phyloP scores from a whole-genome alignment of 2,888 invertebrate species.

The Helicoverpa assulta region DNA sequence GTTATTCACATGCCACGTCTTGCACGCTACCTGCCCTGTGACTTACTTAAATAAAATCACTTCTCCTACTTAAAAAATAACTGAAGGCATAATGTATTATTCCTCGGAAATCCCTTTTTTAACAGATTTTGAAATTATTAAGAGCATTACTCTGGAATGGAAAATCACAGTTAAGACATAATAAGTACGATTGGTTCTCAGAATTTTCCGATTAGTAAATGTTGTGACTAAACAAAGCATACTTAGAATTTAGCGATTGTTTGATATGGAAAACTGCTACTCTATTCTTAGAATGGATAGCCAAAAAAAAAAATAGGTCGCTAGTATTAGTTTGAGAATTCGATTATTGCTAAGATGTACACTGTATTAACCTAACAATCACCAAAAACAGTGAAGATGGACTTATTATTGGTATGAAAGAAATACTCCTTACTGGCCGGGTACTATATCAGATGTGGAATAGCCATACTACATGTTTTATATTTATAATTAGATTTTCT shows the following conservation, averaged over 20 bases:
- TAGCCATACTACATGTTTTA: neutral
- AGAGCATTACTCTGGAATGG: slow-evolving; percentile 1
- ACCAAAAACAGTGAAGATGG: neutral
- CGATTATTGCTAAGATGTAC: too few species aligned
- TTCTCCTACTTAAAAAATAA: slow-evolving; percentile 1
- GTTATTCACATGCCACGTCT: slow-evolving; percentile 60
- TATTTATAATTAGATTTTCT: neutral
- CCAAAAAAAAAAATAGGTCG: slow-evolving; percentile 7
- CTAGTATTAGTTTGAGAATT: neutral
- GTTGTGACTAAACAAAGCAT: slow-evolving; percentile 41
- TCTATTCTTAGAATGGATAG: slow-evolving; percentile 38
- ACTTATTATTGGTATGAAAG: too few species aligned
- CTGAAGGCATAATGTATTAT: neutral
- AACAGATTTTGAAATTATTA: neutral
- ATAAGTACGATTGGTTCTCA: slow-evolving; percentile 31
- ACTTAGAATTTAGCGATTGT: slow-evolving; percentile 43
- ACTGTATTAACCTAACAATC: neutral
- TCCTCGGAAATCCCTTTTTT: neutral
- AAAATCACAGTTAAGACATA: slow-evolving; percentile 29
- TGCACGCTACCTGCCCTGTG: slow-evolving; percentile 44
- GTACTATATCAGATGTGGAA: too few species aligned
- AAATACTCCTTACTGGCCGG: too few species aligned
- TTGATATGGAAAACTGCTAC: slow-evolving; percentile 22
- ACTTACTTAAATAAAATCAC: slow-evolving; percentile 37
- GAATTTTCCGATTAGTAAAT: slow-evolving; percentile 47